Evolutionary conservation across 2,888 invertebrate genomes (phyloP).

Genomic region (Lapara coniferarum): DNA sequence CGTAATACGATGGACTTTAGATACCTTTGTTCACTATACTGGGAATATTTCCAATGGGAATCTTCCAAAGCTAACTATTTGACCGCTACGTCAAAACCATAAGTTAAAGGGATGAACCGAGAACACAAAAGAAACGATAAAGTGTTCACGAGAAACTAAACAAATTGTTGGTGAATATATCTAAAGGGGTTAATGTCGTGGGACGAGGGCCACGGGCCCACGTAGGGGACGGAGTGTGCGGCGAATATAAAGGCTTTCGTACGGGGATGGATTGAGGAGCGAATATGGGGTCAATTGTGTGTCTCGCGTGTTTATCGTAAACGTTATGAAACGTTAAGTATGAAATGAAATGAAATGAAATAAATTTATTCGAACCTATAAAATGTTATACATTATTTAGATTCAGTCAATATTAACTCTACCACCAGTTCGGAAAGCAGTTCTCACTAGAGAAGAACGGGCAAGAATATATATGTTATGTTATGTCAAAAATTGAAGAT

Average conservation of each 20-base stretch:
- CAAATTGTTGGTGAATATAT: slow-evolving; percentile 26
- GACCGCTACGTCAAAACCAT: background rate
- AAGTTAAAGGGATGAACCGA: background rate
- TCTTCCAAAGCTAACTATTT: background rate
- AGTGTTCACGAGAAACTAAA: slow-evolving; percentile 24
- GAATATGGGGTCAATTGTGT: background rate
- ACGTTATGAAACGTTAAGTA: no score
- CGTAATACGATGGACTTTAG: no score
- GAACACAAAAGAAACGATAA: slow-evolving; percentile 11
- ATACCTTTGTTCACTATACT: no score
- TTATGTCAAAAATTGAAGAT: no score
- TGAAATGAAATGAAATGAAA: no score
- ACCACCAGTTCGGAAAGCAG: no score
- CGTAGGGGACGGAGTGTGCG: slow-evolving; percentile 28
- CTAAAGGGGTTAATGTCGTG: slow-evolving; percentile 27
- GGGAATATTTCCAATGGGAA: no score
- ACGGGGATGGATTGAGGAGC: slow-evolving; percentile 1
- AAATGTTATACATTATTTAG: no score
- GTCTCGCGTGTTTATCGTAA: background rate
- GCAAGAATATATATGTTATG: no score
- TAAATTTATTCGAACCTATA: no score
- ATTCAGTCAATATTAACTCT: no score
- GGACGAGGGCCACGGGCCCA: slow-evolving; percentile 26
- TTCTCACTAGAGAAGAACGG: no score
- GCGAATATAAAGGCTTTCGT: slow-evolving; percentile 23